Evolutionary conservation across 2,888 invertebrate species (phyloP), one percentile per base, ranked within the genome.

Genomic region (Drosophila heteroneura): DNA sequence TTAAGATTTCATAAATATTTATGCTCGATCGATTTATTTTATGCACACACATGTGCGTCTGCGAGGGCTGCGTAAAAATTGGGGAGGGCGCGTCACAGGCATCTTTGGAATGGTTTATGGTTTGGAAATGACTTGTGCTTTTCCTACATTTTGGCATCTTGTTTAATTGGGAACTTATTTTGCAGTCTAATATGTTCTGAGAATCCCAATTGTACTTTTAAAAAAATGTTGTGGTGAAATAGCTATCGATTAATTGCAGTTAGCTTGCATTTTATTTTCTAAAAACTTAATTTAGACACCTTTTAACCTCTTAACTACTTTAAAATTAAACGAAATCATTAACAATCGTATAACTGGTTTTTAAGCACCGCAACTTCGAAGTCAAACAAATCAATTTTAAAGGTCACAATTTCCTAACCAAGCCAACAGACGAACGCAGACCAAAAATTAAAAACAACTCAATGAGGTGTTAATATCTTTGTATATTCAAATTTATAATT

Each of bases 1-100:
- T 14, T 70, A 37, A 74, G 74, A 74, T 79, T 59, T 73, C 68
- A 87, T 83, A 85, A 87, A 87, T 87, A 83, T 87, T 83, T 80
- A 83, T 85, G 70, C 35, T 62, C 52, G 30, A 69, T 82, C 71
- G 71, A 70, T 64, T 74, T 74, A 58, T 86, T 68, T 77, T 69
- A 77, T 86, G 71, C 74, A 64, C 58, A 70, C 85, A 79, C 76
- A 76, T 79, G 87, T 84, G 57, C 52, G 28, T 47, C 35, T n/a
- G 44, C 72, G 72, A 79, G 72, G 72, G 68, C 33, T 72, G 67
- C 64, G 19, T 35, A 33, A 51, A 58, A 39, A 26, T 37, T 54
- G 56, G 10, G 16, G 22, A 39, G 44, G 58, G 47, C 60, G 53
- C 10, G 44, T 26, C 30, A 19, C 10, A 41, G 28, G 49, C 49